These are phyloP conservation scores for Rhingia campestris DNA, from an alignment of 2,888 invertebrate genomes.

Conservation along the genomic window DNA sequence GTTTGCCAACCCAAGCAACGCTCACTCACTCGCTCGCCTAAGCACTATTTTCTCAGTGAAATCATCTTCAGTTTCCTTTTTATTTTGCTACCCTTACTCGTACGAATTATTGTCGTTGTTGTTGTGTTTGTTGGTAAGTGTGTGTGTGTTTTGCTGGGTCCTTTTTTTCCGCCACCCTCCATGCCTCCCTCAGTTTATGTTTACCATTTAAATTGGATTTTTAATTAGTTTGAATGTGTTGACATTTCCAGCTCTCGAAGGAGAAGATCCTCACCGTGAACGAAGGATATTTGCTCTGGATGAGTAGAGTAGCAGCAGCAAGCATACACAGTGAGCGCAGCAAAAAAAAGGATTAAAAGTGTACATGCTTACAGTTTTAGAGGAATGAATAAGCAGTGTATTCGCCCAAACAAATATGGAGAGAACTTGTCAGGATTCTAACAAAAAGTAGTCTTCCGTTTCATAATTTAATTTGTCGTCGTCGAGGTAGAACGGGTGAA, in stretches of 20 bases:
- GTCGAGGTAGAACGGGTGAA: not conserved
- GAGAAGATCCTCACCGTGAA: slow-evolving; percentile 52
- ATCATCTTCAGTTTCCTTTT: slow-evolving; percentile 69
- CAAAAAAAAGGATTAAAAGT: slow-evolving; percentile 29
- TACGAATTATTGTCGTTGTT: slow-evolving; percentile 3
- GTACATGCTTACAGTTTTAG: slow-evolving; percentile 40
- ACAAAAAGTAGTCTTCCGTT: slow-evolving; percentile 1
- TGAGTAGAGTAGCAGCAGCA: slow-evolving; percentile 12
- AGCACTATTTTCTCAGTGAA: slow-evolving; percentile 63
- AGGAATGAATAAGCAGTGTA: slow-evolving; percentile 1
- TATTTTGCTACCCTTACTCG: slow-evolving; percentile 20
- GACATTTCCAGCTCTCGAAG: slow-evolving; percentile 71
- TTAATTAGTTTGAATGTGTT: slow-evolving; percentile 74
- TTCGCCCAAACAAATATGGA: slow-evolving; percentile 25
- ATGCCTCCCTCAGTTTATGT: slow-evolving; percentile 54
- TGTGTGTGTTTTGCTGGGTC: slow-evolving; percentile 12
- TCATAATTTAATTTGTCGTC: slow-evolving; percentile 65
- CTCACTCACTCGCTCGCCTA: slow-evolving; percentile 46
- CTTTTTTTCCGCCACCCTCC: not conserved
- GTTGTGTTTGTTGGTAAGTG: slow-evolving; percentile 32
- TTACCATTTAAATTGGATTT: slow-evolving; percentile 75
- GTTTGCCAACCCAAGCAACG: slow-evolving; percentile 38
- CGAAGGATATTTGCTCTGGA: slow-evolving; percentile 56
- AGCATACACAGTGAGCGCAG: too few species aligned
- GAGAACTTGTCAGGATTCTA: slow-evolving; percentile 32